Percentiles rank a stretch among this genome's conserved stretches.
These are phyloP conservation scores for Zaprionus davidi DNA, from an alignment of 1,140 invertebrate species.

Conservation along the genomic window DNA sequence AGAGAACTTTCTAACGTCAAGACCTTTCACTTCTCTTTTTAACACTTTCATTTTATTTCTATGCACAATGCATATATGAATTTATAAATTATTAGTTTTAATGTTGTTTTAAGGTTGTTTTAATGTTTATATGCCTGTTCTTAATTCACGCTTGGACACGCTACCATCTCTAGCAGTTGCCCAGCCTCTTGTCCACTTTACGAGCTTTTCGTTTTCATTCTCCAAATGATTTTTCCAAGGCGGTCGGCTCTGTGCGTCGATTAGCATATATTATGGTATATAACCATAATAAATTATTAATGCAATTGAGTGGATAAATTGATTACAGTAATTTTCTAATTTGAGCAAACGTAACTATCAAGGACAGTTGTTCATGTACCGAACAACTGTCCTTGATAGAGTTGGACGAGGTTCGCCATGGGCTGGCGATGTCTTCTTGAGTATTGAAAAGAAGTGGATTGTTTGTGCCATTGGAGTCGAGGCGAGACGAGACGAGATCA, in stretches of 20 bases:
- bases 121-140: background rate
- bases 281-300: slow-evolving; percentile 30
- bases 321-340: slow-evolving; percentile 57
- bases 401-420: slow-evolving; percentile 24
- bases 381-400: slow-evolving; percentile 63
- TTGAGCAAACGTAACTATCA: slow-evolving; percentile 20
- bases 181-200: slow-evolving; percentile 18
- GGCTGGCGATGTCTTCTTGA: slow-evolving; percentile 52
- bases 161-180: slow-evolving; percentile 15
- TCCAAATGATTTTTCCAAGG: slow-evolving; percentile 31
- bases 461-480: slow-evolving; percentile 57
- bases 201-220: slow-evolving; percentile 28
- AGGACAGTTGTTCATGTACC: too few relatives aligned
- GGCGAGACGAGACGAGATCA: background rate
- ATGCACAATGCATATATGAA: background rate
- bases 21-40: background rate
- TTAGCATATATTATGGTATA: slow-evolving; percentile 13
- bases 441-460: slow-evolving; percentile 59
- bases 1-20: slow-evolving; percentile 4
- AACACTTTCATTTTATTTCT: background rate
- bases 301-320: slow-evolving; percentile 57
- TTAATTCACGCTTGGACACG: background rate
- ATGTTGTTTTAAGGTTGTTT: background rate
- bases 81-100: background rate
- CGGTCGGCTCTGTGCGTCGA: slow-evolving; percentile 18